Percentiles rank a stretch among this genome's conserved stretches.
Conservation (phyloP, 2,113 vertebrate genomes). For the Mustelus asterias region DNA sequence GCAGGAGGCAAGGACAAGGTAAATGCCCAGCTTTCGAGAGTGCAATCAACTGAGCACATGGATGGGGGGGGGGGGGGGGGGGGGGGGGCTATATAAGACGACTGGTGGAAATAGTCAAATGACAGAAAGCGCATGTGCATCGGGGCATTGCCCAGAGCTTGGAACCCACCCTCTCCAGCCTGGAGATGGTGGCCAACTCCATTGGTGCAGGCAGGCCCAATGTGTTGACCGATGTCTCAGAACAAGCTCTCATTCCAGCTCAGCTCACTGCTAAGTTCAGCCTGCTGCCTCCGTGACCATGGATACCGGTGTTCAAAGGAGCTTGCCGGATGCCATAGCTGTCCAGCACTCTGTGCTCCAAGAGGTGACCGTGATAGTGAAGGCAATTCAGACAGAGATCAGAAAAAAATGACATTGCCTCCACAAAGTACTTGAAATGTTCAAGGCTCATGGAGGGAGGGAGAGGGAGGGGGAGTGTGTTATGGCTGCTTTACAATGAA, state of each 20-base stretch:
- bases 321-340: background rate
- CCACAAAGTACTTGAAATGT: background rate
- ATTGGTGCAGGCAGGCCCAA: too few relatives aligned
- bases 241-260: background rate
- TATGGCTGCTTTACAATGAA: background rate
- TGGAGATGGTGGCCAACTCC: too few relatives aligned
- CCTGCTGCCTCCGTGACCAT: background rate
- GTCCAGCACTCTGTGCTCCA: background rate
- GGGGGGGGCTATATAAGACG: too few relatives aligned
- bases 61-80: too few relatives aligned
- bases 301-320: background rate
- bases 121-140: background rate
- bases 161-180: background rate
- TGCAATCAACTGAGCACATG: too few relatives aligned
- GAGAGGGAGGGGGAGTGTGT: too few relatives aligned
- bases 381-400: background rate
- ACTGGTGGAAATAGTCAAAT: background rate
- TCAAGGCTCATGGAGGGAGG: background rate
- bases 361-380: background rate
- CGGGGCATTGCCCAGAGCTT: background rate
- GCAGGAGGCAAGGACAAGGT: background rate
- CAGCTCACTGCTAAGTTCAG: background rate
- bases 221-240: too few relatives aligned
- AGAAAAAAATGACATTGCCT: background rate
- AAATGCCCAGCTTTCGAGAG: background rate